Evolutionary conservation across 2,888 invertebrate genomes (phyloP).

Genomic region (Melipona bicolor): DNA sequence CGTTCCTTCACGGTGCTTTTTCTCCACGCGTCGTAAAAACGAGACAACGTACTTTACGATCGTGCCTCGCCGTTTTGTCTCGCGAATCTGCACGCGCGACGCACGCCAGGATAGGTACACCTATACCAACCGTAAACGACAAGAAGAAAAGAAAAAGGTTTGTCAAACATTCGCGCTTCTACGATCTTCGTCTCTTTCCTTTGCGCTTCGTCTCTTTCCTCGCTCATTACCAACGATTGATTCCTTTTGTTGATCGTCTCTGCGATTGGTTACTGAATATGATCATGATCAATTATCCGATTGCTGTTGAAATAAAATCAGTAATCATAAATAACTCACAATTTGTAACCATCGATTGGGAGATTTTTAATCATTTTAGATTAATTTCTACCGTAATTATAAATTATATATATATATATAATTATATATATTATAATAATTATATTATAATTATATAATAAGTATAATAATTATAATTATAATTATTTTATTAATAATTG

Average conservation of each 20-base stretch:
- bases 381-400: too few relatives aligned
- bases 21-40: conserved; percentile 37
- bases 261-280: too few relatives aligned
- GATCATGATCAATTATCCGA: too few relatives aligned
- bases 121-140: not conserved
- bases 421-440: too few relatives aligned
- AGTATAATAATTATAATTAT: too few relatives aligned
- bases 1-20: not conserved
- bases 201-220: not conserved
- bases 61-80: conserved; percentile 4
- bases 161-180: not conserved
- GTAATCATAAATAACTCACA: too few relatives aligned
- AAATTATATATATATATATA: too few relatives aligned
- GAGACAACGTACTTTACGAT: conserved; percentile 31
- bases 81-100: not conserved
- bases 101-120: not conserved
- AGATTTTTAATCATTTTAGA: too few relatives aligned
- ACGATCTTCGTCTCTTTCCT: not conserved
- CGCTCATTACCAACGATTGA: not conserved
- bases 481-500: too few relatives aligned
- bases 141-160: not conserved
- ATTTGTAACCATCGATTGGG: too few relatives aligned
- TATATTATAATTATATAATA: too few relatives aligned
- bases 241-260: not conserved
- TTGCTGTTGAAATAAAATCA: too few relatives aligned